Evolutionary conservation across 1,140 invertebrate genomes (phyloP).

Genomic region (Pristionchus pacificus): DNA sequence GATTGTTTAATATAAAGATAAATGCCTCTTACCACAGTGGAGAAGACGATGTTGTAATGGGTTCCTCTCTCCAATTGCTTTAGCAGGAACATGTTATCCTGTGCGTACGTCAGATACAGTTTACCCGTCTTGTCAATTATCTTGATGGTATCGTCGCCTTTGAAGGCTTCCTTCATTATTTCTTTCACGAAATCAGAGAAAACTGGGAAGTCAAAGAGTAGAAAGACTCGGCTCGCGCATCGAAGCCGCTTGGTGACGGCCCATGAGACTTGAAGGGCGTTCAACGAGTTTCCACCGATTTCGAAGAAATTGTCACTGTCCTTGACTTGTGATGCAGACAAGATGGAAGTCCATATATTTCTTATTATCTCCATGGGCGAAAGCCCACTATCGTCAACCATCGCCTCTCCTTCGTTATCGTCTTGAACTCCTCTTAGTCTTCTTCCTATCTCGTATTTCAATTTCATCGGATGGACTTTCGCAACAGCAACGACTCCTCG

Average conservation of each 20-base stretch:
- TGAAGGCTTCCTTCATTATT: background rate
- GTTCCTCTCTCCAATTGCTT: slow-evolving; percentile 26
- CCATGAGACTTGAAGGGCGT: slow-evolving; percentile 44
- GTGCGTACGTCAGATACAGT: slow-evolving; percentile 39
- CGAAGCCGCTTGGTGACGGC: slow-evolving; percentile 26
- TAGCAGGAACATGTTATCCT: slow-evolving; percentile 50
- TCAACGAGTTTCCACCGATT: slow-evolving; percentile 47
- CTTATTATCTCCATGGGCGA: background rate
- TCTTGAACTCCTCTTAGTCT: background rate
- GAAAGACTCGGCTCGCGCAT: slow-evolving; percentile 8
- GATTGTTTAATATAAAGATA: too few relatives aligned
- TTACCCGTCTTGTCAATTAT: background rate
- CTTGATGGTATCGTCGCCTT: background rate
- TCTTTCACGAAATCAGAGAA: slow-evolving; percentile 23
- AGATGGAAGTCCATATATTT: slow-evolving; percentile 23
- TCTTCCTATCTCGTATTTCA: background rate
- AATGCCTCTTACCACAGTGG: slow-evolving; percentile 21
- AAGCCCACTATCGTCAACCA: too few relatives aligned
- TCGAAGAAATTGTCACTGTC: slow-evolving; percentile 40
- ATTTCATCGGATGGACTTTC: slow-evolving; percentile 18
- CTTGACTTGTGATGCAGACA: slow-evolving; percentile 7
- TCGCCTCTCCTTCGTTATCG: background rate
- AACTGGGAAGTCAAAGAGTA: slow-evolving; percentile 36
- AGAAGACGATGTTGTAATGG: slow-evolving; percentile 47
- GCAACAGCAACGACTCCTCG: slow-evolving; percentile 29